Percentiles rank a stretch among this genome's conserved stretches.
Evolutionary conservation across 2,797 vertebrate species (phyloP).

Genomic region (Propithecus perrieri): DNA sequence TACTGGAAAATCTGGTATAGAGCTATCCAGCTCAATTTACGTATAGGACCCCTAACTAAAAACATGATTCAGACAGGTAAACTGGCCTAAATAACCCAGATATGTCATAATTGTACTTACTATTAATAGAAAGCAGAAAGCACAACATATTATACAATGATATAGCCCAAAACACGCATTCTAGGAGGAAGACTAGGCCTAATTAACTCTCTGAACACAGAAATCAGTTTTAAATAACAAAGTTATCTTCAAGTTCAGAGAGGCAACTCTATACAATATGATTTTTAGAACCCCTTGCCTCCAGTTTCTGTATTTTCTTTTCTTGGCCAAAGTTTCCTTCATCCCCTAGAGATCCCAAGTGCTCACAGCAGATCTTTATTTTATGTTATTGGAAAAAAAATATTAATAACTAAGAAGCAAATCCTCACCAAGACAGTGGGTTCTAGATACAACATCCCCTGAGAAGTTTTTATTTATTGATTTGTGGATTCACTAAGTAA

Average conservation of each 20-base stretch:
- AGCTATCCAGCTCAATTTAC: background rate
- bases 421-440: background rate
- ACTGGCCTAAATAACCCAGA: background rate
- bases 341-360: background rate
- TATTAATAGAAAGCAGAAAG: background rate
- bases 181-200: background rate
- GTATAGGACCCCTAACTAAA: background rate
- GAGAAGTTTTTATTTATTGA: background rate
- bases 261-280: background rate
- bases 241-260: background rate
- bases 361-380: background rate
- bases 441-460: background rate
- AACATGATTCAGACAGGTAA: background rate
- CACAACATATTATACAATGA: background rate
- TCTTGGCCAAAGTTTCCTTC: background rate
- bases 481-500: background rate
- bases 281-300: background rate
- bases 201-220: background rate
- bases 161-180: background rate
- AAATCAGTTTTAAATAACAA: background rate
- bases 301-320: background rate
- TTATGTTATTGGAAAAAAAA: background rate
- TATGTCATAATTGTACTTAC: background rate
- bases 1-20: background rate
- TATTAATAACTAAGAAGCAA: background rate